Conservation (phyloP, 1,140 invertebrate genomes). For the Protaetia brevitarsis region DNA sequence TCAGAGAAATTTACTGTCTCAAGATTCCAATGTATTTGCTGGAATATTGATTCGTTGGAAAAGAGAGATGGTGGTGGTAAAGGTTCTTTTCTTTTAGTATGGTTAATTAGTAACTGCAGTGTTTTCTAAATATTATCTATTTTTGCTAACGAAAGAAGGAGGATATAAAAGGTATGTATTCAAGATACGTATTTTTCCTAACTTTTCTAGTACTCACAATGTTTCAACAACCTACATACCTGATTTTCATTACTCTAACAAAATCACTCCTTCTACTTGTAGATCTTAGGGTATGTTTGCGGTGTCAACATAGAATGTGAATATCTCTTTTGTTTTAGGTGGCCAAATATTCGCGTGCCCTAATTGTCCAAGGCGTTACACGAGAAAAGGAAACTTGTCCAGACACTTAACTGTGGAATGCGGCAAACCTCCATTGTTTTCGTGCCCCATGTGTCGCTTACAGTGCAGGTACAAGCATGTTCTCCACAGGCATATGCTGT, state of each 20-base stretch:
- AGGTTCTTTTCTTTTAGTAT: too few relatives aligned
- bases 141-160: too few relatives aligned
- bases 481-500: conserved; percentile 36
- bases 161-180: too few relatives aligned
- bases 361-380: conserved; percentile 27
- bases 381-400: conserved; percentile 51
- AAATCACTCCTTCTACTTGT: too few relatives aligned
- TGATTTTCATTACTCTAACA: too few relatives aligned
- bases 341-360: background rate
- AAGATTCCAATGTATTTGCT: background rate
- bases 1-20: background rate
- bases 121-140: too few relatives aligned
- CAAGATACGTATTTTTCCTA: too few relatives aligned
- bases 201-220: too few relatives aligned
- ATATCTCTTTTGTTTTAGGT: conserved; percentile 8
- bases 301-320: background rate
- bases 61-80: background rate
- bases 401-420: conserved; percentile 53
- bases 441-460: conserved; percentile 39
- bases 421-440: conserved; percentile 53
- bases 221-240: too few relatives aligned
- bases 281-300: too few relatives aligned
- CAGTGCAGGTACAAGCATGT: conserved; percentile 31
- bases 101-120: too few relatives aligned
- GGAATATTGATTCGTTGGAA: background rate